These are phyloP conservation scores for Mohoua ochrocephala DNA, from an alignment of 2,113 vertebrate genomes.

Conservation along the genomic window DNA sequence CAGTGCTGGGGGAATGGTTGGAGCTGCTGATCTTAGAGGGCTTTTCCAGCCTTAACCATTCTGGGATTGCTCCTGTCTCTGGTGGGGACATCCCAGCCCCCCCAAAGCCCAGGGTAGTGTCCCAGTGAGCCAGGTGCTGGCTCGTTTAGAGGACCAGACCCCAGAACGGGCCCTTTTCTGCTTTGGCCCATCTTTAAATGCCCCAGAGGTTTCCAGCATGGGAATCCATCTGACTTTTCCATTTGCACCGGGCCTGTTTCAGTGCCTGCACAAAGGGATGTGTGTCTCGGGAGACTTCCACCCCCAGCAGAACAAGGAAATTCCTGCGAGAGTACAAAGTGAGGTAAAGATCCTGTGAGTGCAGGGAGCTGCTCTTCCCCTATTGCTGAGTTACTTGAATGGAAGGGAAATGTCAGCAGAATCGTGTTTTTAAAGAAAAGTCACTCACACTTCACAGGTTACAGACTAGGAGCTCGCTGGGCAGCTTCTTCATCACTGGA, in stretches of 20 bases:
- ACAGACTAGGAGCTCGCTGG: not conserved
- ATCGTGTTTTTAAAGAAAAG: not conserved
- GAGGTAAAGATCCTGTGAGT: slow-evolving; percentile 6
- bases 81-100: not conserved
- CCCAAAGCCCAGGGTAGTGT: not conserved
- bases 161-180: not conserved
- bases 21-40: not conserved
- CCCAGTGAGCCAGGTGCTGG: not conserved
- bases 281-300: not conserved
- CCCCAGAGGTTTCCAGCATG: fast-evolving
- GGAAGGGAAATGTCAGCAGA: slow-evolving; percentile 39
- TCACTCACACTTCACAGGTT: not conserved
- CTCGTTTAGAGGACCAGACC: not conserved
- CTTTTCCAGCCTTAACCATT: not conserved
- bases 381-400: not conserved
- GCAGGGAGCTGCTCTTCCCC: not conserved
- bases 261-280: no score
- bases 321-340: not conserved
- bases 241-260: not conserved
- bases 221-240: not conserved
- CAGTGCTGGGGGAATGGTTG: no score
- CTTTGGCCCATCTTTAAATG: not conserved
- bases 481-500: not conserved
- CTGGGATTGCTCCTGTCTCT: not conserved
- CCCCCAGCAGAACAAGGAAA: not conserved